Percentiles rank a stretch among this genome's conserved stretches.
Evolutionary conservation across 2,888 invertebrate genomes (phyloP).

Genomic region (Caenorhabditis sp.): DNA sequence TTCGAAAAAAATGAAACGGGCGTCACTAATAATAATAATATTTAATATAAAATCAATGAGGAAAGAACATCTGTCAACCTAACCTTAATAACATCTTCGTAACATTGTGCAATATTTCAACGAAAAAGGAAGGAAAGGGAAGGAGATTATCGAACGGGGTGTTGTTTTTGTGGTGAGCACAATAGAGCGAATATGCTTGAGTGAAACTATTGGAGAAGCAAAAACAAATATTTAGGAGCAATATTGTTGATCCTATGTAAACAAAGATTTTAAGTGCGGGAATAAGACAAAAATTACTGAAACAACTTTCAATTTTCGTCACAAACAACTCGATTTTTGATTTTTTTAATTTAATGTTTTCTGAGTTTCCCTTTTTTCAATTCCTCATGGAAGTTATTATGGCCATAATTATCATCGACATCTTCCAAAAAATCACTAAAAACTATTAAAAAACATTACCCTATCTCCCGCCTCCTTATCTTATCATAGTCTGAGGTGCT

Average conservation of each 20-base stretch:
- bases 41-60: background rate
- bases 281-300: too few species aligned
- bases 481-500: background rate
- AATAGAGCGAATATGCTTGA: conserved; percentile 7
- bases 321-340: too few species aligned
- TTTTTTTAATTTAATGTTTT: too few species aligned
- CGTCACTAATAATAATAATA: background rate
- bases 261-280: too few species aligned
- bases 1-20: background rate
- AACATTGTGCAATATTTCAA: background rate
- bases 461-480: background rate
- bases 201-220: background rate
- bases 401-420: background rate
- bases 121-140: conserved; percentile 1
- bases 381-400: too few species aligned
- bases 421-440: background rate
- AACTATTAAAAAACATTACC: background rate
- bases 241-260: too few species aligned
- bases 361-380: too few species aligned
- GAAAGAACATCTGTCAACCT: background rate
- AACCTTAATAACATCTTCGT: background rate
- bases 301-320: too few species aligned
- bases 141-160: background rate
- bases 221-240: background rate
- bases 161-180: background rate